Conservation (phyloP, 2,797 vertebrate genomes). For the Cossypha caffra region DNA sequence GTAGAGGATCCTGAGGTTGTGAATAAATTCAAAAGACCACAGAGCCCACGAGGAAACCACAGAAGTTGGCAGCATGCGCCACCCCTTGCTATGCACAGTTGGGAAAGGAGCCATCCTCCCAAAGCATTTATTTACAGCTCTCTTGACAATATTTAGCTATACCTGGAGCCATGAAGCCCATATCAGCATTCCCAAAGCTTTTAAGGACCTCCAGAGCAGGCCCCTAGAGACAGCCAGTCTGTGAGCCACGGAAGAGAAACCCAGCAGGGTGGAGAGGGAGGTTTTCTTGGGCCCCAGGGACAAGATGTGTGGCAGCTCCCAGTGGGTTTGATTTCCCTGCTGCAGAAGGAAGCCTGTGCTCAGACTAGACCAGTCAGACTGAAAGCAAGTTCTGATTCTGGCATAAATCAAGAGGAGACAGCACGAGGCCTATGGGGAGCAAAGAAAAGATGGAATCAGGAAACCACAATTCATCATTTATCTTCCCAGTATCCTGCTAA, state of each 20-base stretch:
- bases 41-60: neutral
- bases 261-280: neutral
- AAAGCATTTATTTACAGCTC: neutral
- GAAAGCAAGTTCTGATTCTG: neutral
- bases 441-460: slow-evolving; percentile 27
- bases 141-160: neutral
- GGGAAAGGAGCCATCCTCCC: neutral
- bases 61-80: neutral
- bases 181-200: neutral
- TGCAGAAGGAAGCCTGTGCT: neutral
- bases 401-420: slow-evolving; percentile 53
- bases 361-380: neutral
- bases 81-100: neutral
- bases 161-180: neutral
- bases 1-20: neutral
- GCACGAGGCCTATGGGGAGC: neutral
- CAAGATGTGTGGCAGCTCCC: neutral
- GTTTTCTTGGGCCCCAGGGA: neutral
- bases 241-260: neutral
- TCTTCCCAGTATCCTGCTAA: slow-evolving; percentile 15
- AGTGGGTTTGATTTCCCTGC: neutral
- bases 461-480: slow-evolving; percentile 40
- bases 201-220: neutral
- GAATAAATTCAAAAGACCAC: neutral
- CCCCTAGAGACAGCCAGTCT: neutral